Percentiles rank a stretch among this genome's conserved stretches.
Conservation (phyloP, 1,140 invertebrate species). For the Bombyx mandarina region DNA sequence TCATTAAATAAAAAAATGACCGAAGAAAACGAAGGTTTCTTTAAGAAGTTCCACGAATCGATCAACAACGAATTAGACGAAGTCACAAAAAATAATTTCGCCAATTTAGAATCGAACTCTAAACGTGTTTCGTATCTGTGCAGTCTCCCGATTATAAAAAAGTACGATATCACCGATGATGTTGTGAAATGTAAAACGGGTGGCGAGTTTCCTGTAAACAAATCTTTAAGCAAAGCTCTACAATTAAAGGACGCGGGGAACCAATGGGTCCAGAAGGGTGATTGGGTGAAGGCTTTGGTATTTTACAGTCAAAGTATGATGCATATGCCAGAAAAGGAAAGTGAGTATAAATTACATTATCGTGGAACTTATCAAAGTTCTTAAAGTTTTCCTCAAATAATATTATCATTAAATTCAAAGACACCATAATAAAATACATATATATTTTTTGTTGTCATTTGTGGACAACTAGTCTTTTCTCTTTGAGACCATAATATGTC, state of each 20-base stretch:
- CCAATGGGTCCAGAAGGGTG: slow-evolving; percentile 80
- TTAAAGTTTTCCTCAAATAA: neutral
- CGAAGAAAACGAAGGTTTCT: slow-evolving; percentile 47
- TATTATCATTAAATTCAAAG: too few species aligned
- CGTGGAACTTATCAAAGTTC: neutral
- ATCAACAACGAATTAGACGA: slow-evolving; percentile 50
- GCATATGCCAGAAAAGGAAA: slow-evolving; percentile 75
- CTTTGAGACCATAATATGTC: too few species aligned
- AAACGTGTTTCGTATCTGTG: slow-evolving; percentile 52
- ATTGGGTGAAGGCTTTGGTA: slow-evolving; percentile 81
- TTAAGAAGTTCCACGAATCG: slow-evolving; percentile 55
- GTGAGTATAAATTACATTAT: slow-evolving; percentile 58
- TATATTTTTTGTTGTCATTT: too few species aligned
- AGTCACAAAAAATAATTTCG: slow-evolving; percentile 55
- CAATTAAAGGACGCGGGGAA: slow-evolving; percentile 84
- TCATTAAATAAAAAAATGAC: slow-evolving; percentile 32
- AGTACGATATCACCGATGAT: slow-evolving; percentile 45
- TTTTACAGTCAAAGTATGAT: slow-evolving; percentile 82
- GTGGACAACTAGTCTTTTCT: too few species aligned
- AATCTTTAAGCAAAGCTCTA: slow-evolving; percentile 76
- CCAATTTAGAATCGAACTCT: slow-evolving; percentile 57
- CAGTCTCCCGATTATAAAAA: slow-evolving; percentile 39
- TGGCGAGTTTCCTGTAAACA: slow-evolving; percentile 65
- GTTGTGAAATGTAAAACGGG: slow-evolving; percentile 33
- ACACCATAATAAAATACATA: too few species aligned